Evolutionary conservation across 2,113 vertebrate genomes (phyloP), one percentile per base, ranked within the genome.

Genomic region (Notothenia rossii): DNA sequence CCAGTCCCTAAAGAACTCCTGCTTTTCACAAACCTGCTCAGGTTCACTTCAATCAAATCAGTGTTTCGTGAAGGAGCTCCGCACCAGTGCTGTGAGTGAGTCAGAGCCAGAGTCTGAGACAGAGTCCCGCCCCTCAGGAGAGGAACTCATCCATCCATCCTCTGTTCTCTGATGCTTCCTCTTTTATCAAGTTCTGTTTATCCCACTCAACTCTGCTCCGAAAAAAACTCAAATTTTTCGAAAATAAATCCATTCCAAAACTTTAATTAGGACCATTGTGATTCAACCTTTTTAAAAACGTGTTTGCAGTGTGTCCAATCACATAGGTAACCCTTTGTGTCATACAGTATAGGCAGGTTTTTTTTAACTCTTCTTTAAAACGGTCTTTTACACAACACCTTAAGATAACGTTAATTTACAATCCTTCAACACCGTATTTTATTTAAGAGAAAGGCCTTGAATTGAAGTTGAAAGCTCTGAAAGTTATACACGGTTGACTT

Each of bases 91-190:
- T 79, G 6, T 10, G 40, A 25, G 36, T 51, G 62, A 87, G 69
- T 82, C 73, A 69, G 33, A 74, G 64, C 22, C 14, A 63, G 20
- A 78, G 67, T 54, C 22, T 13, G 13, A 71, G 55, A 82, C 50
- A 66, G 61, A 86, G 75, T 86, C 83, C 43, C 67, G 40, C 22
- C 61, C 73, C 77, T 77, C 15, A 12, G 15, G 79, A 77, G 18
- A 51, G 53, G 64, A 68, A 88, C 84, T 71, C 50, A 79, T 77
- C 59, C 8, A 22, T 45, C 62, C 64, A 36, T 7, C 36, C n/a
- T 56, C 45, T 65, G 51, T 56, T 75, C 50, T 64, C 49, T 49
- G 55, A 56, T 20, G 55, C 62, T 29, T 82, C 40, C 61, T 49
- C 72, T 82, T 55, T 71, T 68, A 15, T 83, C 56, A 67, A 45